Evolutionary conservation across 2,888 invertebrate genomes (phyloP), one percentile per base, ranked within the genome.

Genomic region (Kryphioiulus occultus): DNA sequence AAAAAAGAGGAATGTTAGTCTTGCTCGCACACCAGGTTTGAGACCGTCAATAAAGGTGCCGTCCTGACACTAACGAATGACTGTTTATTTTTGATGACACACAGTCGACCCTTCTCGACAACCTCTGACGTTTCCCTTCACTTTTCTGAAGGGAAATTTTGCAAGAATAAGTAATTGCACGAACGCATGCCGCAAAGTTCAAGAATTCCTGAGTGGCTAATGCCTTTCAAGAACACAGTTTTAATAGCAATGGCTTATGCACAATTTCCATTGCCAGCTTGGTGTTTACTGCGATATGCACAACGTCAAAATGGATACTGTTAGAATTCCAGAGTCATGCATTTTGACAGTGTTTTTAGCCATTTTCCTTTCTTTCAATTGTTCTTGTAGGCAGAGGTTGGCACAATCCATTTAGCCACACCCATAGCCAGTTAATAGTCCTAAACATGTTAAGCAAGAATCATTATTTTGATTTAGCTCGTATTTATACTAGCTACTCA

Each of bases 11-110:
- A 78, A 78, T 78, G 78, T 78, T 30, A 10, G 78, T 78, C 30
- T 30, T 30, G 78, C 30, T 15, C 26, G 26, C 30, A 30, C 78
- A 78, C 22, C 2, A 78, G 12, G 78, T 78, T 30, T 26, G 30
- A 78, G 78, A 78, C 78, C 10, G 15, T 30, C 78, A 26, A 78
- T 78, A 78, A 78, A 78, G 26, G 78, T 78, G 78, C 78, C 78
- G 78, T 78, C 78, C 26, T 78, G 78, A 78, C 78, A 78, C 78
- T 78, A 78, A 78, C 78, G 78, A 78, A 78, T 78, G 30, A 15
- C 78, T 78, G 78, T 78, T 78, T 78, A 78, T 78, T 78, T 78
- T 78, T 26, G 78, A 78, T 26, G 78, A 78, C 78, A 78, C 15
- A 9, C 78, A 78, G 26, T 22, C 78, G 78, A 78, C 78, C 78